A percentile compares a stretch with the other conserved stretches of the same genome.
Evolutionary conservation across 2,888 invertebrate genomes (phyloP).

Genomic region (Saturnia japonica): DNA sequence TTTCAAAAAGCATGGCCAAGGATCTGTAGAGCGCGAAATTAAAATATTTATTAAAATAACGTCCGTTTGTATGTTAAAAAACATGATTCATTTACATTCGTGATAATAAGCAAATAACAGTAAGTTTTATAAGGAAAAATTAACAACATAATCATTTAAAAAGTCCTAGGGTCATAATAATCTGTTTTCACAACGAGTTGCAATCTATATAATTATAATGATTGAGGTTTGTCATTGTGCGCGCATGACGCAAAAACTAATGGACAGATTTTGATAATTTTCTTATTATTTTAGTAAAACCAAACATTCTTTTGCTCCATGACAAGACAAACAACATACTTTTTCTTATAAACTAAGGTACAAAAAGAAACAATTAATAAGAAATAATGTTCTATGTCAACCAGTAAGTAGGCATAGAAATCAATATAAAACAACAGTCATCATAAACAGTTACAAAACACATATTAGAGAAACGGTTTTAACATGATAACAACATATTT

Average conservation of each 20-base stretch:
- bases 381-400: not conserved
- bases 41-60: not conserved
- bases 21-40: too few species aligned
- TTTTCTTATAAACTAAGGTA: not conserved
- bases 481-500: conserved; percentile 43
- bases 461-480: conserved; percentile 35
- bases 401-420: conserved; percentile 6
- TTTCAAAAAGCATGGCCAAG: too few species aligned
- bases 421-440: conserved; percentile 1
- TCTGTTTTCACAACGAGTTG: too few species aligned
- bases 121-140: not conserved
- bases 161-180: too few species aligned
- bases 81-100: not conserved
- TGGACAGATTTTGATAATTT: too few species aligned
- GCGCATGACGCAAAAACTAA: too few species aligned
- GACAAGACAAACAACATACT: too few species aligned
- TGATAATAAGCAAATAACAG: not conserved
- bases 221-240: too few species aligned
- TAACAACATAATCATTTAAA: not conserved
- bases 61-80: not conserved
- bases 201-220: too few species aligned
- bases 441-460: conserved; percentile 20
- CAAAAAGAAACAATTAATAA: not conserved
- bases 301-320: too few species aligned
- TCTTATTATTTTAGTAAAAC: too few species aligned